phyloP scores from a whole-genome alignment of 2,888 invertebrate genomes.

The Trissoscelio sp. region DNA sequence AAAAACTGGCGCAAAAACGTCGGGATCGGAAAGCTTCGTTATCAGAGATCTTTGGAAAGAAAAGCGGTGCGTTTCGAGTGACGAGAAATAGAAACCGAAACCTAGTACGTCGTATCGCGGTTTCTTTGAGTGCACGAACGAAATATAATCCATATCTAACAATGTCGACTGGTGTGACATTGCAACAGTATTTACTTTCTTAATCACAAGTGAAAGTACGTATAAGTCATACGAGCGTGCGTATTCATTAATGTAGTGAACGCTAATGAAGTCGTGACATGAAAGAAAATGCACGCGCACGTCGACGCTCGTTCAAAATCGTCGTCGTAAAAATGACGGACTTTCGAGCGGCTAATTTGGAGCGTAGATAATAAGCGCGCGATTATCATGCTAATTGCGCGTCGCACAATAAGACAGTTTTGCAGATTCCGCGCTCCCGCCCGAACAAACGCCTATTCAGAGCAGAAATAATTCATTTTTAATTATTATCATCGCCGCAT shows the following conservation, averaged over 20 bases:
- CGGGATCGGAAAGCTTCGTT: conserved; percentile 11
- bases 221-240: conserved; percentile 45
- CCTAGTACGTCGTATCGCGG: conserved; percentile 23
- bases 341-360: conserved; percentile 62
- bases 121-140: conserved; percentile 50
- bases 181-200: conserved; percentile 61
- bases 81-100: conserved; percentile 61
- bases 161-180: conserved; percentile 64
- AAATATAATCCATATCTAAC: conserved; percentile 60
- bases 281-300: conserved; percentile 27
- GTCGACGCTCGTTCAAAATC: conserved; percentile 33
- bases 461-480: conserved; percentile 64
- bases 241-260: conserved; percentile 54
- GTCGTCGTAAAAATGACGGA: conserved; percentile 46
- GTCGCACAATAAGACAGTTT: conserved; percentile 53
- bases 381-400: conserved; percentile 62
- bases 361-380: conserved; percentile 54
- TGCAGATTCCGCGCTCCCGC: conserved; percentile 40
- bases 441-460: conserved; percentile 56
- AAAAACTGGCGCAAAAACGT: conserved; percentile 1
- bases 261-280: conserved; percentile 52
- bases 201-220: conserved; percentile 65
- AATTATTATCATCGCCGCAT: conserved; percentile 54
- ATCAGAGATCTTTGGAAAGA: conserved; percentile 31
- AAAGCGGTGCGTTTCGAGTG: conserved; percentile 44